Conservation (phyloP, 2,888 invertebrate species). For the Agrochola macilenta region DNA sequence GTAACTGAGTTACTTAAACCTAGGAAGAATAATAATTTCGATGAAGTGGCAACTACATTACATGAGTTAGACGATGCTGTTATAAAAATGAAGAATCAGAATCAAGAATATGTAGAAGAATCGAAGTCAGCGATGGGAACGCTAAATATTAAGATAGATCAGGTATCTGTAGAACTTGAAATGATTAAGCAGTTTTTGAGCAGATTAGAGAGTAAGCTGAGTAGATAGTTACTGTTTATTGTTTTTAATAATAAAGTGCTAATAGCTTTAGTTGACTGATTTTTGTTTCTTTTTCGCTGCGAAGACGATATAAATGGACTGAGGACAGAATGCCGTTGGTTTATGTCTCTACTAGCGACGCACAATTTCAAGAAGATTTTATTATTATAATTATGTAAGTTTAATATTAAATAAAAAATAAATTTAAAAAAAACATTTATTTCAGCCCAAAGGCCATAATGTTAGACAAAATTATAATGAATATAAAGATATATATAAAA, state of each 20-base stretch:
- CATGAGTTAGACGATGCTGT: conserved; percentile 80
- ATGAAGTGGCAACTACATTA: conserved; percentile 79
- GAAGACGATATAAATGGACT: too few species aligned
- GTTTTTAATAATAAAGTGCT: conserved; percentile 38
- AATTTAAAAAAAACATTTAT: too few species aligned
- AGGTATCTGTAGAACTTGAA: conserved; percentile 82
- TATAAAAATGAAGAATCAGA: conserved; percentile 76
- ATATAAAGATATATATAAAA: too few species aligned
- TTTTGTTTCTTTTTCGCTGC: background rate
- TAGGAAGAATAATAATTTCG: conserved; percentile 68
- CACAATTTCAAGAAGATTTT: too few species aligned
- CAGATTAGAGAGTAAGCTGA: conserved; percentile 81
- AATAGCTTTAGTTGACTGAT: background rate
- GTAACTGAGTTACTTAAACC: conserved; percentile 51
- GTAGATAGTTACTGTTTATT: conserved; percentile 39
- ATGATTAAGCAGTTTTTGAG: conserved; percentile 79
- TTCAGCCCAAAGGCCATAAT: too few species aligned
- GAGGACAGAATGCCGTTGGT: background rate
- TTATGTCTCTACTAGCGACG: too few species aligned
- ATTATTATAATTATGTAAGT: too few species aligned
- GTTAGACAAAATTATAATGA: too few species aligned
- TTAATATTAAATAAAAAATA: too few species aligned
- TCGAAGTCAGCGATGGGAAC: conserved; percentile 75
- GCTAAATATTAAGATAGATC: conserved; percentile 83
- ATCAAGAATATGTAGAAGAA: conserved; percentile 74